These are phyloP conservation scores for Hyposoter didymator DNA, from an alignment of 2,888 invertebrate genomes.

Conservation along the genomic window DNA sequence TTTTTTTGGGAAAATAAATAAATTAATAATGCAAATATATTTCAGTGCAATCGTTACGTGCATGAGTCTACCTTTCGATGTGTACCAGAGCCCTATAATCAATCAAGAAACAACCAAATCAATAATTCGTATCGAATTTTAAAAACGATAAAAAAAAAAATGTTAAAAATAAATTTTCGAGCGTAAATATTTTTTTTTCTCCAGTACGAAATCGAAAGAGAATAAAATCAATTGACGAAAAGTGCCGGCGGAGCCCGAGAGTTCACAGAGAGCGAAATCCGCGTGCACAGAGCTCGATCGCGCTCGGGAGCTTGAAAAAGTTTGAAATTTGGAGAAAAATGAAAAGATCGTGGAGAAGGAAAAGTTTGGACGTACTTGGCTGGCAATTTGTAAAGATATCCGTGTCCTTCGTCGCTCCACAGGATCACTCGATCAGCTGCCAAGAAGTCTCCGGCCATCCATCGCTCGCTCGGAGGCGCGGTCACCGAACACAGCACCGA, in stretches of 20 bases:
- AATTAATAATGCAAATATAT: constrained; percentile 18
- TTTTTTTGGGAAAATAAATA: not conserved
- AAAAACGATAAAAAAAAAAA: not conserved
- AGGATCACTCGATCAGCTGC: constrained; percentile 96
- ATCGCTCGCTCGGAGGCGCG: constrained; percentile 95
- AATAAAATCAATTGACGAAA: not conserved
- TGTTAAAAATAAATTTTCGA: not conserved
- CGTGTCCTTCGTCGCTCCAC: constrained; percentile 98
- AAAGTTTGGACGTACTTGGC: constrained; percentile 91
- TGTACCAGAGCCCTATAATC: constrained; percentile 81
- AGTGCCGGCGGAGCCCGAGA: not conserved
- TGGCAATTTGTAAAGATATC: constrained; percentile 97
- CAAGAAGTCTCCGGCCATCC: constrained; percentile 98
- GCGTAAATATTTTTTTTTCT: not conserved
- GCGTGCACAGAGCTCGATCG: not conserved
- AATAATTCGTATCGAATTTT: constrained; percentile 63
- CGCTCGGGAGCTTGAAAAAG: not conserved
- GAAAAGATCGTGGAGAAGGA: not conserved
- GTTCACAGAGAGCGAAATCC: not conserved
- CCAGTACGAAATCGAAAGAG: not conserved
- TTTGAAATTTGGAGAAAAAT: not conserved
- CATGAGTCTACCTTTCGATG: constrained; percentile 74
- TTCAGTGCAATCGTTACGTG: constrained; percentile 62
- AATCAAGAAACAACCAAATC: constrained; percentile 76
- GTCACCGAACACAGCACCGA: constrained; percentile 96